Conservation (phyloP, 2,888 invertebrate species). For the Drosophila limbata region DNA sequence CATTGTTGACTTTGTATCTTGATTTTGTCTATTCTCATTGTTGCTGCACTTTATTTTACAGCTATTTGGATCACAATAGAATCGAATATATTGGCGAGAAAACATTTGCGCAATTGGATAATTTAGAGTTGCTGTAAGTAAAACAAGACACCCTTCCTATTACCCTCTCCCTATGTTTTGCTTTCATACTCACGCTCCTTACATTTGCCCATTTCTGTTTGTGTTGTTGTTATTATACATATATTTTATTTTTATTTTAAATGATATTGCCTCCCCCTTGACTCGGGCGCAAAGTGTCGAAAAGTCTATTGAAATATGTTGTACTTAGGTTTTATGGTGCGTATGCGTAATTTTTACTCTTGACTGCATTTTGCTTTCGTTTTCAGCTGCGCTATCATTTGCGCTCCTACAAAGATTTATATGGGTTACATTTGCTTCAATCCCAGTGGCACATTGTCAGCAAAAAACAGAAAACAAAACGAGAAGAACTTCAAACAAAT, state of each 20-base stretch:
- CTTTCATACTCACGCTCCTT: conserved; percentile 9
- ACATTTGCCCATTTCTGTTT: conserved; percentile 45
- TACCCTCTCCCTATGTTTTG: conserved; percentile 7
- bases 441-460: conserved; percentile 41
- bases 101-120: conserved; percentile 85
- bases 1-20: conserved; percentile 31
- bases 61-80: conserved; percentile 85
- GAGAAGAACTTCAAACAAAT: conserved; percentile 43
- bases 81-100: conserved; percentile 85
- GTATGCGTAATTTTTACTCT: conserved; percentile 80
- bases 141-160: conserved; percentile 18
- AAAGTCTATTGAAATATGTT: conserved; percentile 80
- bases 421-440: conserved; percentile 58
- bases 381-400: conserved; percentile 56
- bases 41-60: conserved; percentile 70
- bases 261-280: conserved; percentile 18
- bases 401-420: conserved; percentile 61
- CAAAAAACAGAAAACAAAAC: conserved; percentile 40
- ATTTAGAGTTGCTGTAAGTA: conserved; percentile 86
- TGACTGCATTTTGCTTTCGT: conserved; percentile 73
- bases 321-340: conserved; percentile 80
- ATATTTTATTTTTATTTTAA: conserved; percentile 28
- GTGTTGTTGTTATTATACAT: conserved; percentile 25
- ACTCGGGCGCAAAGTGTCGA: conserved; percentile 63
- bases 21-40: conserved; percentile 14